Base-by-base conservation (phyloP, 2,888 invertebrate genomes). In the Orchesellides sinensis region DNA sequence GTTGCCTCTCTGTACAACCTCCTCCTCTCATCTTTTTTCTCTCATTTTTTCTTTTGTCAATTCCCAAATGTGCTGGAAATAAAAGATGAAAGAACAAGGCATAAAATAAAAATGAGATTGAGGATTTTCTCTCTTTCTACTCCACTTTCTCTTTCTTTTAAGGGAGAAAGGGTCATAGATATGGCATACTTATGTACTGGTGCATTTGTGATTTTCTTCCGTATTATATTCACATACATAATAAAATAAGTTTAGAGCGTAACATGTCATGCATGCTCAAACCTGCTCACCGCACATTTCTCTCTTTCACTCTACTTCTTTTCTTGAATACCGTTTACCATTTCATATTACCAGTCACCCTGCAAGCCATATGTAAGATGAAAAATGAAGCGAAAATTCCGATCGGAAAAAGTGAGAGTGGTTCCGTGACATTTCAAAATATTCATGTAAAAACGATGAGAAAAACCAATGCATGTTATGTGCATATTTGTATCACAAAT, bases 61-160 rank as follows among this genome's bases (percentile, higher is more conserved):
- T 79, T 70, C 72, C 80, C 80, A 54, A 72, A 73, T 63, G 80
- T 66, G 70, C 47, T 54, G 59, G 66, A 80, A 80, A 80, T 70
- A 72, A 70, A 69, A 78, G 78, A 78, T 78, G 78, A 78, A 78
- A 78, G 78, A 78, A 69, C 61, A 69, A 78, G 68, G 27, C 69
- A 69, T 78, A 61, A 78, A 68, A 69, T 78, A 69, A 78, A 78
- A 78, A 78, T 68, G 78, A 78, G 78, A 78, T 78, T 78, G 68
- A 68, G 66, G 77, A 77, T 77, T 77, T 69, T 59, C 59, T 56
- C 56, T 56, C 59, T 8, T 14, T 54, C 54, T 25, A 54, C 23
- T 23, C 25, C 54, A 17, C 54, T 25, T 49, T 49, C 49, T 14
- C 40, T 40, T 40, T 40, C 40, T 10, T n/a, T 40, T 40, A 56